Evolutionary conservation across 2,888 invertebrate genomes (phyloP).

Genomic region (Plebejus melissa): DNA sequence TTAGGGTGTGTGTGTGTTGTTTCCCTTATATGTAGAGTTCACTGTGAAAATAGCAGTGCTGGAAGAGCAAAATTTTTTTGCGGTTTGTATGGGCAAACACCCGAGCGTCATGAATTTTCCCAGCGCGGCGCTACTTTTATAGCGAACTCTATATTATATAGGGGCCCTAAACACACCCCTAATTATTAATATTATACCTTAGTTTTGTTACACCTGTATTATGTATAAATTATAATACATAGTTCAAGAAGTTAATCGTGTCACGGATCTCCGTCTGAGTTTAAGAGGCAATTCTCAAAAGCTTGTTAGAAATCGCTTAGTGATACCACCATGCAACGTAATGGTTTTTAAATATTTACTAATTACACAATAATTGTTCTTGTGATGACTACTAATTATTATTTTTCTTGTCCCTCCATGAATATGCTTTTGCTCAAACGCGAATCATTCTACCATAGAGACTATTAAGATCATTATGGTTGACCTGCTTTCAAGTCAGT

Average conservation of each 20-base stretch:
- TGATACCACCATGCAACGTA: not conserved
- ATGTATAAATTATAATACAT: not conserved
- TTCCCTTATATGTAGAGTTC: no score
- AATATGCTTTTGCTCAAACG: not conserved
- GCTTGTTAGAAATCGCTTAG: not conserved
- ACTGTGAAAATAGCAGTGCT: no score
- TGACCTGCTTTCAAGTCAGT: not conserved
- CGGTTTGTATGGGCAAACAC: no score
- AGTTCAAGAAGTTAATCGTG: not conserved
- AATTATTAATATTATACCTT: no score
- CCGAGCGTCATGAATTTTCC: no score
- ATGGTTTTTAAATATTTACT: slow-evolving; percentile 1
- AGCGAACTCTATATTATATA: no score
- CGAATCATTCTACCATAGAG: not conserved
- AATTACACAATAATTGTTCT: not conserved
- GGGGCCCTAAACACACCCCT: no score
- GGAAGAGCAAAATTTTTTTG: no score
- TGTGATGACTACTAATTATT: not conserved
- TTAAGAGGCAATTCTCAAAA: not conserved
- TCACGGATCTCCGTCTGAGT: not conserved
- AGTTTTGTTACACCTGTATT: no score
- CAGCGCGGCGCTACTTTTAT: no score
- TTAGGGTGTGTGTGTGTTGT: no score
- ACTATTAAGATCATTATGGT: not conserved
- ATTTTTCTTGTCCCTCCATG: not conserved